Evolutionary conservation across 2,797 vertebrate species (phyloP), one percentile per base, ranked within the genome.

Genomic region (Enteromius radiatus): DNA sequence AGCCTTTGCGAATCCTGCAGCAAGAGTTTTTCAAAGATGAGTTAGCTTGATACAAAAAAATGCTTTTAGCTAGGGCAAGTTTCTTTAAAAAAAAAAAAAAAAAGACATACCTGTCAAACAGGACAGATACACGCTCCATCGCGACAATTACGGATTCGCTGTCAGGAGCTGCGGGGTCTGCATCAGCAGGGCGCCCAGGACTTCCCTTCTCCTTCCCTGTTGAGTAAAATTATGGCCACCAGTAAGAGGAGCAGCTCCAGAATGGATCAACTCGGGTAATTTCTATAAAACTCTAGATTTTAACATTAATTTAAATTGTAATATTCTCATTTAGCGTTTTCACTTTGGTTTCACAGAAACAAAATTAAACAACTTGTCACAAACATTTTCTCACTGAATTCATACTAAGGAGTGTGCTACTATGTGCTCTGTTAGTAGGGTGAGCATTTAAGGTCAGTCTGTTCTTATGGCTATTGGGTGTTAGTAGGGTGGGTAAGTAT

Each of bases 71-170:
- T 52, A 47, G 5, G 3, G 26, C 0, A 43, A n/a, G 10, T 36
- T 33, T 21, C 31, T 43, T 68, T 4, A 4, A 82, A 68, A 17
- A 76, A 3, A 64, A 4, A 10, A 0, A 76, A 19, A 43, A 47
- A 47, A 47, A 5, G 14, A 15, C 4, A 0, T 93, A 99, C 98
- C 98, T 97, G 93, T 99, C 98, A 8, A 99, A 99, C 61, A 99
- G 98, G 78, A 99, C 97, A 28, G 98, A 99, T 5, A 99, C 97
- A 3, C 98, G 95, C 91, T 99, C 98, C 98, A 99, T 99, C 61
- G 98, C 98, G 4, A 99, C 97, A 0, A 99, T 99, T 89, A 99
- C 95, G 0, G 98, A 98, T 88, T 99, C 98, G 2, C 96, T 99
- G 93, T 99, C 98, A 0, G 98, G 97, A 79, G 95, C 94, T 11